phyloP scores from a whole-genome alignment of 2,113 vertebrate genomes.

The Phyllostomus discolor region DNA sequence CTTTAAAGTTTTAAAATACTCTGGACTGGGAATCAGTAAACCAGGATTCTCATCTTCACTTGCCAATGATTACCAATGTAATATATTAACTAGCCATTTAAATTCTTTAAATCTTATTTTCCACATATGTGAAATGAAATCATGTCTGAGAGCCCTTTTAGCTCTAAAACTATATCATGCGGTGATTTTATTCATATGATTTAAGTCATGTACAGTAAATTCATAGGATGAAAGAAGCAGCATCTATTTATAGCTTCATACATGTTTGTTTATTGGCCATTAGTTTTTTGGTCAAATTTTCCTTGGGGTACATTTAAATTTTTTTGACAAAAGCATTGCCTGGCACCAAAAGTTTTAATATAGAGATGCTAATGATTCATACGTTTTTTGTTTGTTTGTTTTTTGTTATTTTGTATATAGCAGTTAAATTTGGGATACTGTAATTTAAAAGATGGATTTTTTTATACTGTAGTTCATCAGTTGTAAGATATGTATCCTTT shows the following conservation, averaged over 20 bases:
- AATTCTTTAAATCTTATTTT: neutral
- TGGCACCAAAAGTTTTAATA: neutral
- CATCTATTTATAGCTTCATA: neutral
- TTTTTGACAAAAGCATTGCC: neutral
- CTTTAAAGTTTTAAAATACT: slow-evolving; percentile 22
- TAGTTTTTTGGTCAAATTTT: neutral
- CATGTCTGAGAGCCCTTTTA: neutral
- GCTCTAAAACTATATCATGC: neutral
- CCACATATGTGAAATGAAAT: neutral
- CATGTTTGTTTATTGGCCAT: neutral
- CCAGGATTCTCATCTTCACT: neutral
- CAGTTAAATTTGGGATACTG: neutral
- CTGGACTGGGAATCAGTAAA: neutral
- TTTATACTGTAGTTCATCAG: neutral
- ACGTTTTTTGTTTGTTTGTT: neutral
- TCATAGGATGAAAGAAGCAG: neutral
- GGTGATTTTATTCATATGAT: neutral
- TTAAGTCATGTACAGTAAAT: neutral
- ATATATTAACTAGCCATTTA: neutral
- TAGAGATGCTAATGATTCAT: neutral
- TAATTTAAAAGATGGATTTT: neutral
- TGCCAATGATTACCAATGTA: neutral
- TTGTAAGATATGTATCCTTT: slow-evolving; percentile 7
- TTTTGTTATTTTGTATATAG: neutral
- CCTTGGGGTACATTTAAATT: neutral